Evolutionary conservation across 2,888 invertebrate genomes (phyloP).

Genomic region (Leucoptera coffeella): DNA sequence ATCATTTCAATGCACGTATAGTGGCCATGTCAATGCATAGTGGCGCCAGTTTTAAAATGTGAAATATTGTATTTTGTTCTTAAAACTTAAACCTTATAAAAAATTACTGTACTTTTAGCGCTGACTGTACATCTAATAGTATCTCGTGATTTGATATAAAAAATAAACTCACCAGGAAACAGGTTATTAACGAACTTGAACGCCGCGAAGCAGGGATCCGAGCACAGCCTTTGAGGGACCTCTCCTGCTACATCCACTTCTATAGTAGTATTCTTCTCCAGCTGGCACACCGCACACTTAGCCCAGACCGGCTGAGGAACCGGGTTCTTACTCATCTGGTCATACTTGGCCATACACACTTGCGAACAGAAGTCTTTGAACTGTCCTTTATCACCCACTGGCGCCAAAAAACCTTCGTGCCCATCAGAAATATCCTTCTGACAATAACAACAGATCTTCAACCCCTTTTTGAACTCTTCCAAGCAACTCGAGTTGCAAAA

Average conservation of each 20-base stretch:
- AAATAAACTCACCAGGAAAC: constrained; percentile 50
- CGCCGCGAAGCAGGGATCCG: constrained; percentile 88
- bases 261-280: constrained; percentile 69
- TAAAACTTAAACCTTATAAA: too few species aligned
- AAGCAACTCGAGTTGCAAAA: constrained; percentile 85
- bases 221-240: constrained; percentile 67
- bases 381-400: constrained; percentile 81
- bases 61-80: too few species aligned
- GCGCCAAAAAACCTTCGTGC: constrained; percentile 75
- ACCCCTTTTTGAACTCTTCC: constrained; percentile 81
- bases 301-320: constrained; percentile 52
- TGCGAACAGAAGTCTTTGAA: constrained; percentile 73
- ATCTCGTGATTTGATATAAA: too few species aligned
- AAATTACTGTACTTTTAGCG: too few species aligned
- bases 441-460: constrained; percentile 90
- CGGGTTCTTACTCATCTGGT: constrained; percentile 62
- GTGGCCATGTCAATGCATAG: too few species aligned
- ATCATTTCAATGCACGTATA: too few species aligned
- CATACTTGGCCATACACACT: constrained; percentile 69
- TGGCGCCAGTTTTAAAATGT: too few species aligned
- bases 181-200: constrained; percentile 91
- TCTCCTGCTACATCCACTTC: constrained; percentile 69
- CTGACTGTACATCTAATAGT: too few species aligned
- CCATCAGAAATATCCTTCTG: constrained; percentile 80
- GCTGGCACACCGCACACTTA: constrained; percentile 78